These are phyloP conservation scores for Plutomurus gul DNA, from an alignment of 1,140 invertebrate species.

Conservation along the genomic window DNA sequence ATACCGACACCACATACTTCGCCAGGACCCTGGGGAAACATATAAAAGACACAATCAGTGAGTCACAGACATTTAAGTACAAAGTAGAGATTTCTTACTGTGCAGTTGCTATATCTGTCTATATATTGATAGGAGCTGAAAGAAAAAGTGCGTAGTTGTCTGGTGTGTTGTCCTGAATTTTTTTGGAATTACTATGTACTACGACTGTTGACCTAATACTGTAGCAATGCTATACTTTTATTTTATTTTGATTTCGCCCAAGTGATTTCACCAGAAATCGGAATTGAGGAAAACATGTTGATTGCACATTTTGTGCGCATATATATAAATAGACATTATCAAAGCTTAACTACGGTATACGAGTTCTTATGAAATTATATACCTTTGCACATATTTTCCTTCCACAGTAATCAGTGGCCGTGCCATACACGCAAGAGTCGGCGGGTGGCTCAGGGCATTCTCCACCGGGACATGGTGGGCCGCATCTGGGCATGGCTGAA, in stretches of 20 bases:
- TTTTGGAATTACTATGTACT: not conserved
- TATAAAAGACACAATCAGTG: conserved; percentile 20
- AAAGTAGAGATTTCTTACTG: not conserved
- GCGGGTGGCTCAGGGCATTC: conserved; percentile 49
- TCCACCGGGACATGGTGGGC: conserved; percentile 38
- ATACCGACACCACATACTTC: conserved; percentile 60
- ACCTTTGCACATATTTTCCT: conserved; percentile 53
- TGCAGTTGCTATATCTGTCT: not conserved
- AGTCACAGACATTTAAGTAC: not conserved
- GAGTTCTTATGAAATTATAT: conserved; percentile 22
- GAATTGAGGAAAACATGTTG: not conserved
- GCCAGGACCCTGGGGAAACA: conserved; percentile 61
- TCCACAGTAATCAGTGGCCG: conserved; percentile 51
- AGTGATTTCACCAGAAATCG: not conserved
- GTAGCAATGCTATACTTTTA: no score
- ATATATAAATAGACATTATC: not conserved
- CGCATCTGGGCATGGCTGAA: conserved; percentile 30
- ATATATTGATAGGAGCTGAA: not conserved
- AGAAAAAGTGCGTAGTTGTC: conserved; percentile 7
- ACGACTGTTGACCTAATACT: not conserved
- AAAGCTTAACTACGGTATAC: no score
- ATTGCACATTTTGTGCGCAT: conserved; percentile 15
- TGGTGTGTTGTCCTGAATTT: not conserved
- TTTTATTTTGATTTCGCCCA: not conserved
- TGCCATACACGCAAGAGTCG: conserved; percentile 50